Evolutionary conservation across 2,888 invertebrate genomes (phyloP).

Genomic region (Bellardia bayeri): DNA sequence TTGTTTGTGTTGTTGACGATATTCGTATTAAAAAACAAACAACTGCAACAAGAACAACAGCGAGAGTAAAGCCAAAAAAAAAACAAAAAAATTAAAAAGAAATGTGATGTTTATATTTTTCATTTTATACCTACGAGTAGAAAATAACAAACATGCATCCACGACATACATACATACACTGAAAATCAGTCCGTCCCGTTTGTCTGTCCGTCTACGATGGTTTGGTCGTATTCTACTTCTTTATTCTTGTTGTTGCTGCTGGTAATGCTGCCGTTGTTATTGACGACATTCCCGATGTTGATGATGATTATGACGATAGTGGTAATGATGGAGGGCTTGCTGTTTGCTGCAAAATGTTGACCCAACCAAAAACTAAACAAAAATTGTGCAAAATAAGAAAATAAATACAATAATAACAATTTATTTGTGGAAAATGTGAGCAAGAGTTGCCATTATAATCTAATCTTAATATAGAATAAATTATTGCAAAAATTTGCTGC

Average conservation of each 20-base stretch:
- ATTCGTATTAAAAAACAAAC: constrained; percentile 64
- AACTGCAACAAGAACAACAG: constrained; percentile 60
- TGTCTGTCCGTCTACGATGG: constrained; percentile 11
- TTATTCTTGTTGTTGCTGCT: constrained; percentile 19
- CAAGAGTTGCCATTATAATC: not conserved
- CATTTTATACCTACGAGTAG: constrained; percentile 59
- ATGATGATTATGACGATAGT: constrained; percentile 3
- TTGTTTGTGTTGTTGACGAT: constrained; percentile 70
- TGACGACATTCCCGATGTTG: constrained; percentile 59
- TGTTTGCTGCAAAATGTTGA: constrained; percentile 51
- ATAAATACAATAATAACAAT: not conserved
- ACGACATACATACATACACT: not conserved
- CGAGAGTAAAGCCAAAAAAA: constrained; percentile 42
- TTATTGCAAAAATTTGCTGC: too few species aligned
- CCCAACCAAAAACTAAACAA: not conserved
- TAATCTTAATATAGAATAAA: not conserved
- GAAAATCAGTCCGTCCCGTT: not conserved
- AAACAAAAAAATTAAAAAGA: constrained; percentile 12
- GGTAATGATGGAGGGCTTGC: constrained; percentile 26
- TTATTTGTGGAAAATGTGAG: not conserved
- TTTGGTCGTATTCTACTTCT: constrained; percentile 31
- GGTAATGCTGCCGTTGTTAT: constrained; percentile 32
- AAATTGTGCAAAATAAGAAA: not conserved
- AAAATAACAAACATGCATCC: constrained; percentile 54
- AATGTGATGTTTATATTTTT: constrained; percentile 63